Base-by-base conservation (phyloP, 2,888 invertebrate species). In the Pachymerium ferrugineum region DNA sequence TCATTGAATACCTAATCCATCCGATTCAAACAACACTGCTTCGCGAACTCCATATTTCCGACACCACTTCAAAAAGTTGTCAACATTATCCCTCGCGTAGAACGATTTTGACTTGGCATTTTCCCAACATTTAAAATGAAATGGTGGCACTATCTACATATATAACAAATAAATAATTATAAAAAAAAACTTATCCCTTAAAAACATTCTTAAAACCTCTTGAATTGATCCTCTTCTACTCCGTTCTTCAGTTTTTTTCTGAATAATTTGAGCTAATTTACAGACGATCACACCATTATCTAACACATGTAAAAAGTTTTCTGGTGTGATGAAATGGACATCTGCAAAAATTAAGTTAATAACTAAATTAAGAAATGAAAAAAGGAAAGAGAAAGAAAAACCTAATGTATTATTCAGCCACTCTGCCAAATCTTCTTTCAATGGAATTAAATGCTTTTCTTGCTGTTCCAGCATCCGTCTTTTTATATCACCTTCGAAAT, bases 11-110 rank as follows among this genome's bases (percentile, higher is more conserved):
- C 93, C 93, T 78, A 94, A 86, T 81, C 93, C 93, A 81, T 94
- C 93, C 79, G 93, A 93, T 84, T 94, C 94, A 82, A 94, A 94
- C 67, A 94, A 86, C 74, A 93, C 86, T 83, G 93, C 93, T 82
- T 92, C 90, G 79, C 92, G 92, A 35, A 94, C 92, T 68, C 93
- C 93, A 73, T 92, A 87, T 72, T 90, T 88, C 74, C 91, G 87
- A 81, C 93, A 93, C 86, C 94, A 94, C 76, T 89, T 89, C 78
- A 94, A 89, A 83, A 94, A 94, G 84, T 93, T 93, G 80, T 92
- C 92, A 79, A 92, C 90, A 83, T 94, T 94, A 84, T 94, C 94
- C 62, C 94, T 82, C 0, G 93, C 92, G 83, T 92, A 94, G 86
- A 94, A 94, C 79, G 92, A 92, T 77, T 91, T 88, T 12, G 91